These are phyloP conservation scores for Actinostola sp. DNA, from an alignment of 92 coral and sea anemone species.

Conservation along the genomic window DNA sequence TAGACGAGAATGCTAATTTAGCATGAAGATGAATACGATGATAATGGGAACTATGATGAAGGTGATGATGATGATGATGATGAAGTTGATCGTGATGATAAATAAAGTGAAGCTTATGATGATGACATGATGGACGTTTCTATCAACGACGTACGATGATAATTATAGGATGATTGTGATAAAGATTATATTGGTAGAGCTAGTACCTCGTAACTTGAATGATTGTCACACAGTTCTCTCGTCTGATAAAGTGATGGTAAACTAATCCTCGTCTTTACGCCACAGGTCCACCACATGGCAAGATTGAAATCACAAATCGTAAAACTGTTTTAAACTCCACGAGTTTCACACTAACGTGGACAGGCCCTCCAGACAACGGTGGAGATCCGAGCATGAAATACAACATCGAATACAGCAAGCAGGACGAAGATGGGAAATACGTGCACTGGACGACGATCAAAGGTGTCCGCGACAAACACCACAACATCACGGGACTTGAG, in stretches of 20 bases:
- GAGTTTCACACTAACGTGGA: slow-evolving; percentile 67
- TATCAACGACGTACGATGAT: neutral
- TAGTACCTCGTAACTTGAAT: no score
- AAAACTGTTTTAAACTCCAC: slow-evolving; percentile 65
- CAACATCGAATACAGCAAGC: slow-evolving; percentile 70
- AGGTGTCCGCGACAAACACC: slow-evolving; percentile 44
- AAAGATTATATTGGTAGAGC: slow-evolving; percentile 27
- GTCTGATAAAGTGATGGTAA: no score
- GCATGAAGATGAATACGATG: neutral
- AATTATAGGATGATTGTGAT: neutral
- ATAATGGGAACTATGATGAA: neutral
- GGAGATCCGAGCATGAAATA: slow-evolving; percentile 70
- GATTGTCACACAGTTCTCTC: no score
- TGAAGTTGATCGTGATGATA: neutral
- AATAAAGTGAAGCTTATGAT: neutral
- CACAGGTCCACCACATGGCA: slow-evolving; percentile 84
- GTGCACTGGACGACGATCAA: slow-evolving; percentile 71
- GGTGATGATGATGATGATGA: slow-evolving; percentile 2
- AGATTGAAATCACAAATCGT: slow-evolving; percentile 61
- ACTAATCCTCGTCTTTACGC: no score
- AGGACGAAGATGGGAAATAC: slow-evolving; percentile 52
- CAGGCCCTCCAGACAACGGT: slow-evolving; percentile 74
- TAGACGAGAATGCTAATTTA: neutral
- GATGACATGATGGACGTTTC: neutral
- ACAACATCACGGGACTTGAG: slow-evolving; percentile 60